Percentiles rank a stretch among this genome's conserved stretches.
Evolutionary conservation across 92 coral and sea anemone genomes (phyloP).

Genomic region (Siderastrea siderea): DNA sequence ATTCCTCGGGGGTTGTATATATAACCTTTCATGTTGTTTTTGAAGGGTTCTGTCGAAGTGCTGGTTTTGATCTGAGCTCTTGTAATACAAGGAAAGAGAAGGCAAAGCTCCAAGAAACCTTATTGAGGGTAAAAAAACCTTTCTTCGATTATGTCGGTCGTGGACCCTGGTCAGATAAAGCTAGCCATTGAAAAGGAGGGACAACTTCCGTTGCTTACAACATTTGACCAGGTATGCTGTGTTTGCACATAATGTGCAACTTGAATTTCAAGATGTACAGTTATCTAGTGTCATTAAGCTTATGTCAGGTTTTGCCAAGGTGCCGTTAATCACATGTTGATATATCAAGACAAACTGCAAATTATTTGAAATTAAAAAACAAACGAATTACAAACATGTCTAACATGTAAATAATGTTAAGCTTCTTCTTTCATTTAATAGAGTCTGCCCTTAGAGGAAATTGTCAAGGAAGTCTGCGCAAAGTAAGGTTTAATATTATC

Average conservation of each 20-base stretch:
- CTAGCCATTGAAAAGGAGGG: slow-evolving; percentile 90
- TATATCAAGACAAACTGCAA: background rate
- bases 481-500: slow-evolving; percentile 64
- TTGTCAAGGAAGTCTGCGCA: slow-evolving; percentile 78
- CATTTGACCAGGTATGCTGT: slow-evolving; percentile 80
- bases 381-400: no score
- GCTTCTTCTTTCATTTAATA: background rate
- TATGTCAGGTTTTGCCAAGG: background rate
- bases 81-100: background rate
- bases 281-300: no score
- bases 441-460: slow-evolving; percentile 85
- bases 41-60: slow-evolving; percentile 20
- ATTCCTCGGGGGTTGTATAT: background rate
- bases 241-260: no score
- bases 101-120: background rate
- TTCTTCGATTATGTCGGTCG: slow-evolving; percentile 31
- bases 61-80: slow-evolving; percentile 7
- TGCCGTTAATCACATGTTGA: background rate
- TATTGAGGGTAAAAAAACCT: background rate
- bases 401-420: no score
- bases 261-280: no score
- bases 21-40: background rate
- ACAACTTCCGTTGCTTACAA: slow-evolving; percentile 81
- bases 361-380: no score
- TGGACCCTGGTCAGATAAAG: slow-evolving; percentile 68